A percentile compares a stretch with the other conserved stretches of the same genome.
These are phyloP conservation scores for Hemicentrotus pulcherrimus DNA, from an alignment of 35 echinoderm and acorn worm genomes.

Conservation along the genomic window DNA sequence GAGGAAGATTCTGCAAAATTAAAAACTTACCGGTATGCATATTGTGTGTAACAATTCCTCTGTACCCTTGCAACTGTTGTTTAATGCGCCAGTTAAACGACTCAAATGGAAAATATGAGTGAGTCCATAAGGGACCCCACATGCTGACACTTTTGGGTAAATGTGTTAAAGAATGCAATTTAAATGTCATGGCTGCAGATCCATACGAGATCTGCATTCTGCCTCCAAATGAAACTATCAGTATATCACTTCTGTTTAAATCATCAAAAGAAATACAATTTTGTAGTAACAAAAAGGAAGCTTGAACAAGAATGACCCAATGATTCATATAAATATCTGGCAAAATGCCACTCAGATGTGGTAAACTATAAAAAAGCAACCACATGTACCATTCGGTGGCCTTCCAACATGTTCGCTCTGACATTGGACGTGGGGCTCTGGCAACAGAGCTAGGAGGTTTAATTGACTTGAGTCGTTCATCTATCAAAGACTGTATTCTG, in stretches of 20 bases:
- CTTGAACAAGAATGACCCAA: slow-evolving; percentile 53
- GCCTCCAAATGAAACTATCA: slow-evolving; percentile 56
- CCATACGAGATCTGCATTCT: slow-evolving; percentile 66
- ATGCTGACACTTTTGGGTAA: slow-evolving; percentile 49
- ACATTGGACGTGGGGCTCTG: neutral
- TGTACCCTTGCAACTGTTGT: slow-evolving; percentile 49
- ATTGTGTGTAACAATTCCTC: slow-evolving; percentile 51
- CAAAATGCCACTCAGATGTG: slow-evolving; percentile 49
- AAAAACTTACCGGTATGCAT: slow-evolving; percentile 63
- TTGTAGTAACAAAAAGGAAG: slow-evolving; percentile 60
- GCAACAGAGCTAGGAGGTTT: neutral
- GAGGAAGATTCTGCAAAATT: slow-evolving; percentile 34
- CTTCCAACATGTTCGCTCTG: slow-evolving; percentile 69
- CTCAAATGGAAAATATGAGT: slow-evolving; percentile 83
- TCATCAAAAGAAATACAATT: slow-evolving; percentile 48
- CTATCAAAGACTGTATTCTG: neutral
- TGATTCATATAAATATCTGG: slow-evolving; percentile 52
- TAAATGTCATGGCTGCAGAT: slow-evolving; percentile 62
- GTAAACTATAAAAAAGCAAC: slow-evolving; percentile 59
- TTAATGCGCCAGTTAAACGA: slow-evolving; percentile 53
- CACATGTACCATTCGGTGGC: slow-evolving; percentile 72
- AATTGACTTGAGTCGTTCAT: neutral
- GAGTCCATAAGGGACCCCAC: slow-evolving; percentile 80
- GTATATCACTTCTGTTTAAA: slow-evolving; percentile 46
- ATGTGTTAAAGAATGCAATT: slow-evolving; percentile 66